Evolutionary conservation across 2,888 invertebrate species (phyloP).

Genomic region (Sericinus montela): DNA sequence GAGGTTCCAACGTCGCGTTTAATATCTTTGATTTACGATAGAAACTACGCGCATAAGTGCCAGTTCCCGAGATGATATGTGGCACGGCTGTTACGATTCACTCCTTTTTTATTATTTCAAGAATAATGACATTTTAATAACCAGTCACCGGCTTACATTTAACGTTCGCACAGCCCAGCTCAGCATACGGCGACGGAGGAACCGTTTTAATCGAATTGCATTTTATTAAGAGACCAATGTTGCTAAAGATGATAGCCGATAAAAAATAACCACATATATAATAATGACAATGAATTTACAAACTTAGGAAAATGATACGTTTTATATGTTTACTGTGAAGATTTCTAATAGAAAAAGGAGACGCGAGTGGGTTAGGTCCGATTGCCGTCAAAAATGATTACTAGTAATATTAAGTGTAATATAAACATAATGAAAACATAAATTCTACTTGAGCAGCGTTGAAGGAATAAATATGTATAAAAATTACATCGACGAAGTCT

Average conservation of each 20-base stretch:
- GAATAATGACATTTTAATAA: constrained; percentile 77
- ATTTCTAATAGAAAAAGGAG: no score
- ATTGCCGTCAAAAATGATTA: no score
- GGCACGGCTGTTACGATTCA: constrained; percentile 67
- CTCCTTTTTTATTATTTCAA: constrained; percentile 65
- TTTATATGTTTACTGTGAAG: no score
- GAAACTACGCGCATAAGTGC: constrained; percentile 74
- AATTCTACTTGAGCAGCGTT: no score
- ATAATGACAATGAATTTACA: no score
- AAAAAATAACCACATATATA: constrained; percentile 22
- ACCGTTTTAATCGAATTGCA: constrained; percentile 56
- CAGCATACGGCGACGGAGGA: constrained; percentile 60
- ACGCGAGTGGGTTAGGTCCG: no score
- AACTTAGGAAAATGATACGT: no score
- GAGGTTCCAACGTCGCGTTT: constrained; percentile 77
- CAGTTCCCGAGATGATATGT: constrained; percentile 73
- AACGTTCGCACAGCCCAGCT: constrained; percentile 36
- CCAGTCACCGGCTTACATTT: constrained; percentile 42
- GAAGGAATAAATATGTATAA: no score
- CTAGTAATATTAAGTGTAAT: no score
- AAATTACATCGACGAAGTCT: no score
- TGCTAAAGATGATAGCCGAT: constrained; percentile 31
- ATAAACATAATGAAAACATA: no score
- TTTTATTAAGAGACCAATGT: constrained; percentile 35
- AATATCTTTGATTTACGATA: constrained; percentile 79